Base-by-base conservation (phyloP, 2,113 vertebrate genomes). In the Chaetorhynchus papuensis region DNA sequence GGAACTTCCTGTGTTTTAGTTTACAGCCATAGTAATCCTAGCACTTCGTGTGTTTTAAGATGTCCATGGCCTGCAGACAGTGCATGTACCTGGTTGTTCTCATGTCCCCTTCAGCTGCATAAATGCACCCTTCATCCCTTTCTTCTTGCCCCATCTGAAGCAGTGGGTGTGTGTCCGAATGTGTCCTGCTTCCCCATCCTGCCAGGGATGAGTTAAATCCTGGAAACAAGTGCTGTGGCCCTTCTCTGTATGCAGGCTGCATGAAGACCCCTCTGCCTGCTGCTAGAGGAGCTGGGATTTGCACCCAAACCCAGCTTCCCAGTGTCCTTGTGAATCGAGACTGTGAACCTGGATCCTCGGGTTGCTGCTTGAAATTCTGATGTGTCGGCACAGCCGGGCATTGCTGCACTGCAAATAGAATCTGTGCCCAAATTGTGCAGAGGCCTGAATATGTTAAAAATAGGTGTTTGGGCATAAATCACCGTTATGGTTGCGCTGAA, bases 301-400 rank as follows among this genome's bases (percentile, higher is more conserved):
- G 60, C 69, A 15, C 31, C 65, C 3, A 18, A 45, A 49, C 42
- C 50, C 24, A 13, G 23, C 2, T 45, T 87, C 31, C 17, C 21
- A 7, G 19, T 11, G 35, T 37, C 47, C 20, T 37, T 0, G 1
- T 30, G 28, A 83, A 28, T 57, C 23, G 10, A 7, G 41, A 28
- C 47, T 61, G 20, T 27, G 50, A 57, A 19, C 16, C 5, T n/a
- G 37, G 37, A 10, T 30, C 50, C 24, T n/a, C 7, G 7, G 27
- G 16, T 52, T 35, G 22, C 56, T 37, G 4, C 50, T 44, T 49
- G 54, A 39, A 42, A 33, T 63, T n/a, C 7, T 27, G 72, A 19
- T 49, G 54, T 87, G 26, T 27, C 0, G 0, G 12, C 28, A 7
- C 5, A 15, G 5, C 26, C 0, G 0, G 20, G 9, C 31, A 13